Evolutionary conservation across 2,113 vertebrate species (phyloP), one percentile per base, ranked within the genome.

Genomic region (Salminus brasiliensis): DNA sequence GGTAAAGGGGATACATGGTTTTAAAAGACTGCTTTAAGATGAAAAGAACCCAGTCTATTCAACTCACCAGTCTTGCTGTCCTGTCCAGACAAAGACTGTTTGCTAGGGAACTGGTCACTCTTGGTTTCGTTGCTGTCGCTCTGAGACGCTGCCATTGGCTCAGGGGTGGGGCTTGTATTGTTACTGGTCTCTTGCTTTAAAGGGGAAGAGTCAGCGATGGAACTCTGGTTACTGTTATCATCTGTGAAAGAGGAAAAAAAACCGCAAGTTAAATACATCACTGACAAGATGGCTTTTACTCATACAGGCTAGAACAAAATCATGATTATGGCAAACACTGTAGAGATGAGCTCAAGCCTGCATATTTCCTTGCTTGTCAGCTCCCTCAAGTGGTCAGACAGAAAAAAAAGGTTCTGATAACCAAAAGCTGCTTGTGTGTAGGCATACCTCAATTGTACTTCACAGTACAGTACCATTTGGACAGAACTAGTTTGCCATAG

Each of bases 211-310:
- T 96, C 95, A 16, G 95, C 95, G 80, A 96, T 95, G 80, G 95
- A 96, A 84, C 95, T 96, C 94, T 96, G 95, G 88, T 96, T 96
- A 92, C 95, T 96, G 74, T 96, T 96, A 43, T 96, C 95, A 74
- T 96, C 95, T 96, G 88, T 43, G 15, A 55, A 59, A 77, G 2
- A 63, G 16, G n/a, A n/a, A n/a, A 15, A 49, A 41, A 76, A 2
- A n/a, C 11, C 82, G 65, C 68, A 18, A 52, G 23, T 72, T 8
- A 12, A 43, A 41, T 39, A 69, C 11, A 62, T 41, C 12, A 67
- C 21, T 57, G 21, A 5, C 36, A 16, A 29, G 36, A 41, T 25
- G 36, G 23, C 5, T 9, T 43, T 30, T 36, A 7, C 2, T 71
- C 25, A 25, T 4, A 47, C 52, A 23, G n/a, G 32, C 30, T 53